phyloP scores from a whole-genome alignment of 2,797 vertebrate species.

The Crocidura indochinensis region DNA sequence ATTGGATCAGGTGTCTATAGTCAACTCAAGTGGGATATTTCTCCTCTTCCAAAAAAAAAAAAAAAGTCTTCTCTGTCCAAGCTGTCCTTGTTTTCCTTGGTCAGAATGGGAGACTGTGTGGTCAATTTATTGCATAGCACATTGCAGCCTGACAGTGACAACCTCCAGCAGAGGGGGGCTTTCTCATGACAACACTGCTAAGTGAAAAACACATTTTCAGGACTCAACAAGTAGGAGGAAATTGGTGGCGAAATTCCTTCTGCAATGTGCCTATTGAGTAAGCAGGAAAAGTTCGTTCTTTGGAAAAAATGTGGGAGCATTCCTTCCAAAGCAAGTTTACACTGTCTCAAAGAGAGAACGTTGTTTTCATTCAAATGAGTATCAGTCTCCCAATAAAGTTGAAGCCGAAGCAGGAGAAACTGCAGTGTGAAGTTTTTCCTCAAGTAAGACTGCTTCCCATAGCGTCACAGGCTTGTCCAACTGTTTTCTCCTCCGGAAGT shows the following conservation, averaged over 20 bases:
- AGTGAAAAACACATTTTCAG: too few relatives aligned
- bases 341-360: background rate
- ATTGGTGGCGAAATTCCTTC: background rate
- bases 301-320: background rate
- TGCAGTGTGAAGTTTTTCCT: background rate
- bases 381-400: background rate
- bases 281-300: background rate
- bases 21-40: background rate
- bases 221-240: too few relatives aligned
- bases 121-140: background rate
- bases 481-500: background rate
- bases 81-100: conserved; percentile 58
- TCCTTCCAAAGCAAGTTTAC: background rate
- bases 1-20: background rate
- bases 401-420: conserved; percentile 10
- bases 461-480: rapidly evolving
- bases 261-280: conserved; percentile 20
- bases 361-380: background rate
- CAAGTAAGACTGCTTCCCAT: background rate
- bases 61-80: background rate
- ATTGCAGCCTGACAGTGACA: rapidly evolving
- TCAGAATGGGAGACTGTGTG: conserved; percentile 70
- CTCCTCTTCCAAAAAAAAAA: background rate
- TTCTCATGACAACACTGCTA: too few relatives aligned
- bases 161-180: conserved; percentile 1